Evolutionary conservation across 1,140 invertebrate species (phyloP).

Genomic region (Ips typographus): DNA sequence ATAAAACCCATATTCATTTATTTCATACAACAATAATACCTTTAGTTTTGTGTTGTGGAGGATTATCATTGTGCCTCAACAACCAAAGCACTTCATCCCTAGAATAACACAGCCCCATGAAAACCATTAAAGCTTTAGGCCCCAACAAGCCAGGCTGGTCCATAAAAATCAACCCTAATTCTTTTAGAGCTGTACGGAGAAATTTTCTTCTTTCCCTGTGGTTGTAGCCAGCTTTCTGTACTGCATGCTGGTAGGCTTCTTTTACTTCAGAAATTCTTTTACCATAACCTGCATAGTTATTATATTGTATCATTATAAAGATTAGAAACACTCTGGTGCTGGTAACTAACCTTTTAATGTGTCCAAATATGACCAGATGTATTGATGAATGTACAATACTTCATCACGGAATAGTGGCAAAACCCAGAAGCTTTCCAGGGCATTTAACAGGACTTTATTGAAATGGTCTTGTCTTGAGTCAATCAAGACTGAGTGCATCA

Average conservation of each 20-base stretch:
- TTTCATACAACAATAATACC: constrained; percentile 48
- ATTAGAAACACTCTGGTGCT: neutral
- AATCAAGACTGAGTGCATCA: constrained; percentile 81
- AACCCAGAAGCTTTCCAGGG: constrained; percentile 92
- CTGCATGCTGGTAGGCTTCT: constrained; percentile 86
- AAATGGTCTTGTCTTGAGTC: constrained; percentile 68
- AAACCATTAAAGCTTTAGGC: constrained; percentile 94
- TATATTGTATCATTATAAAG: neutral
- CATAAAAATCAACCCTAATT: constrained; percentile 91
- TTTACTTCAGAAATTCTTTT: constrained; percentile 93
- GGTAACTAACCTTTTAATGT: constrained; percentile 72
- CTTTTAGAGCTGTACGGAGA: constrained; percentile 91
- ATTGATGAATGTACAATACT: constrained; percentile 93
- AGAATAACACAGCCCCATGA: constrained; percentile 93
- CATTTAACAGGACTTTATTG: constrained; percentile 87
- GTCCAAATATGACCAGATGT: constrained; percentile 93
- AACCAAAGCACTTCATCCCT: constrained; percentile 98
- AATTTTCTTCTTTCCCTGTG: constrained; percentile 96
- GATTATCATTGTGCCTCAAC: constrained; percentile 93
- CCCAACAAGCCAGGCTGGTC: constrained; percentile 97
- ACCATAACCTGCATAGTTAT: constrained; percentile 63
- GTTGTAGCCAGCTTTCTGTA: constrained; percentile 85
- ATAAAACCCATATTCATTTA: too few species aligned
- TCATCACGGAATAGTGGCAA: constrained; percentile 95
- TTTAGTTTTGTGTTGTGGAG: constrained; percentile 82